Evolutionary conservation across 2,797 vertebrate genomes (phyloP).

Genomic region (Sciurus carolinensis): DNA sequence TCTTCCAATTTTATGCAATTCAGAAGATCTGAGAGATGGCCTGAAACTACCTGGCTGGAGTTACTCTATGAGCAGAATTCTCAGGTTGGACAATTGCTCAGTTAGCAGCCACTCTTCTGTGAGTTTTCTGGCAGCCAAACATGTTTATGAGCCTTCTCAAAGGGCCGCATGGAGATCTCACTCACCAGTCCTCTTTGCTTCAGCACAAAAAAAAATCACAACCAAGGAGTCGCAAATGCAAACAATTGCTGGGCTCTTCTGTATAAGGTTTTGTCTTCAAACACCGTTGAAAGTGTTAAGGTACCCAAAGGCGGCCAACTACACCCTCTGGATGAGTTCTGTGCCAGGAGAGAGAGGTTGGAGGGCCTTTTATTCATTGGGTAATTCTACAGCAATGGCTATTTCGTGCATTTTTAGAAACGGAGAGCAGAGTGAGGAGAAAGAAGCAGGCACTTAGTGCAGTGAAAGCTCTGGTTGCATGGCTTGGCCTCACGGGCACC

Average conservation of each 20-base stretch:
- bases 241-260: conserved; percentile 49
- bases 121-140: conserved; percentile 31
- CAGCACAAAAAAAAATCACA: background rate
- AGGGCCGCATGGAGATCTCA: conserved; percentile 7
- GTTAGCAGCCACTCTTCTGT: conserved; percentile 38
- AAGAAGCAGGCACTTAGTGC: conserved; percentile 52
- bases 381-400: conserved; percentile 54
- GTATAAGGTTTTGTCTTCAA: conserved; percentile 58
- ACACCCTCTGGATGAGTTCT: background rate
- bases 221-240: background rate
- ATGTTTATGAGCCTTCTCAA: conserved; percentile 68
- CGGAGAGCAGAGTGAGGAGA: background rate
- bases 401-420: conserved; percentile 69
- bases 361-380: conserved; percentile 33
- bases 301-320: background rate
- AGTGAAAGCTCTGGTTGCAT: background rate
- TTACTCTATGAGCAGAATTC: background rate
- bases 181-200: background rate
- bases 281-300: conserved; percentile 12
- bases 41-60: background rate
- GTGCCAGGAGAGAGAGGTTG: conserved; percentile 23
- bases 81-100: background rate
- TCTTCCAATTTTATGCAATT: background rate
- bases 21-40: conserved; percentile 4
- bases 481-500: conserved; percentile 47